Evolutionary conservation across 2,888 invertebrate genomes (phyloP), one percentile per base, ranked within the genome.

Genomic region (Thereva nobilitata): DNA sequence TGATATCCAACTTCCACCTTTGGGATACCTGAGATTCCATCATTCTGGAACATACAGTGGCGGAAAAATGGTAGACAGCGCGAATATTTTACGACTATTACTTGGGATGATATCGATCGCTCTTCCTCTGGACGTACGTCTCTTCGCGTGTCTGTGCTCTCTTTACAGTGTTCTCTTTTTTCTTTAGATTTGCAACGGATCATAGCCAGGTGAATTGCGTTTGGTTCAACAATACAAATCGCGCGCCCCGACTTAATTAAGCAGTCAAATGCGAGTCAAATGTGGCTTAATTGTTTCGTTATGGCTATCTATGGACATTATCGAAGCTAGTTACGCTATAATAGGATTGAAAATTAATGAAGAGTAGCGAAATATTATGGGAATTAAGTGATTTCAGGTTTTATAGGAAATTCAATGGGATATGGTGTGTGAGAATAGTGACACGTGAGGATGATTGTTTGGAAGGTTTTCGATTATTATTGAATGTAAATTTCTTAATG

Each of bases 221-320:
- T 45, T 49, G 23, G 37, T 12, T 23, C 59, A 59, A 49, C 49
- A 49, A 59, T 59, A 38, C 47, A 59, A 59, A 59, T 47, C 38
- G 49, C 49, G 23, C 23, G 23, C 1, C 23, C 23, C 23, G 47
- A 4, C 49, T 59, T 47, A 59, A 59, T 59, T 59, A 59, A 59
- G 49, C 47, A 59, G 47, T 59, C 59, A 59, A 38, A 59, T 47
- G 59, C 49, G 37, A 59, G 47, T 59, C 59, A 59, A 38, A 59
- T 47, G 59, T 59, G 37, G 59, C 59, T 45, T 59, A 59, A 47
- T 59, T 59, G 59, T 59, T 59, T 59, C 40, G 45, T 40, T 23
- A 23, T 23, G 23, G 23, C 23, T 23, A 23, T 23, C 23, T 23
- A 23, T 23, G 23, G 23, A 23, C 23, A 23, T 23, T 23, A 23